Percentiles rank a stretch among this genome's conserved stretches.
Evolutionary conservation across 1,140 invertebrate genomes (phyloP).

Genomic region (Dolichoris vasculosae): DNA sequence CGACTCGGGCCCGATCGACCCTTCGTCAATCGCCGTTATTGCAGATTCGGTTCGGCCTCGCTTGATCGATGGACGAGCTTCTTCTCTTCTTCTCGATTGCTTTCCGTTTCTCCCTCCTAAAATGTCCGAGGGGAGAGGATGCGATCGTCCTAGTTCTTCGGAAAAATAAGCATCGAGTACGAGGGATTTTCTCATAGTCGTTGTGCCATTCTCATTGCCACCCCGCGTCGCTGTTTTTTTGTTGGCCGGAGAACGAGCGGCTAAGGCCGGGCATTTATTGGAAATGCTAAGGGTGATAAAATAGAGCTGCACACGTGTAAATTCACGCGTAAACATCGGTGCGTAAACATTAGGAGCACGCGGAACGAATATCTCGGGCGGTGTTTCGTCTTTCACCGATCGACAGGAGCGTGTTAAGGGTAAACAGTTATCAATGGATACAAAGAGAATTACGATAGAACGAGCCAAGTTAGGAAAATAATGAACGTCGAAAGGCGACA

Average conservation of each 20-base stretch:
- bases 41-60: conserved; percentile 44
- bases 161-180: background rate
- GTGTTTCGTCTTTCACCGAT: background rate
- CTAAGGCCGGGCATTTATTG: conserved; percentile 41
- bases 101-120: background rate
- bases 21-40: conserved; percentile 49
- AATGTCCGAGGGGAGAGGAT: background rate
- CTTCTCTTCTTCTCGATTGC: conserved; percentile 41
- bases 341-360: conserved; percentile 3
- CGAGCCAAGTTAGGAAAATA: background rate
- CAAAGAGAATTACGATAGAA: background rate
- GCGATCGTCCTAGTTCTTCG: background rate
- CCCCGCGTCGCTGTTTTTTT: conserved; percentile 18
- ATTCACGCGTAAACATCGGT: conserved; percentile 23
- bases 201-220: too few relatives aligned
- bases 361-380: conserved; percentile 10
- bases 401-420: background rate
- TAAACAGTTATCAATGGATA: conserved; percentile 31
- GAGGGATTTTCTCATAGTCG: background rate
- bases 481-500: background rate
- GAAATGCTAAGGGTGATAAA: conserved; percentile 40
- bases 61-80: conserved; percentile 39
- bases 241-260: background rate
- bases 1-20: conserved; percentile 16
- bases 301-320: conserved; percentile 25